Conservation (phyloP, 2,797 vertebrate species). For the Momotus momota region DNA sequence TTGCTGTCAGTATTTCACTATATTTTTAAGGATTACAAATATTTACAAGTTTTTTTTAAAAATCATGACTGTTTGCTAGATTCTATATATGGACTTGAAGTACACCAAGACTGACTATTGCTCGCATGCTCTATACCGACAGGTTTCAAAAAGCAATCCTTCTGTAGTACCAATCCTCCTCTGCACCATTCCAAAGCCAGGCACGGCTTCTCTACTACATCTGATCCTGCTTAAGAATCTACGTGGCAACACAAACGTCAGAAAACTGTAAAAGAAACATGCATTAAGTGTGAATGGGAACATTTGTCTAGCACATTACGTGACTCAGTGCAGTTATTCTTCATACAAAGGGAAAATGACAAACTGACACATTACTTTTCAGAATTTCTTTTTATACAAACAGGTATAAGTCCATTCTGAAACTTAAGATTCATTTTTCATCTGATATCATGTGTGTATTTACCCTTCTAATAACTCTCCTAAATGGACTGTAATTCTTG, state of each 20-base stretch:
- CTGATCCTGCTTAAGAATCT: not conserved
- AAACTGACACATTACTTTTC: slow-evolving; percentile 19
- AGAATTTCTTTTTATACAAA: not conserved
- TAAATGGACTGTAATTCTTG: not conserved
- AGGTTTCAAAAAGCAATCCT: not conserved
- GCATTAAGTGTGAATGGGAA: slow-evolving; percentile 48
- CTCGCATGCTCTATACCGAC: not conserved
- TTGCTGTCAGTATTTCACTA: not conserved
- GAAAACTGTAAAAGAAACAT: slow-evolving; percentile 5
- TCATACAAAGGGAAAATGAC: slow-evolving; percentile 40
- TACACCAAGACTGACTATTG: not conserved
- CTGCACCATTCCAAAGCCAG: not conserved
- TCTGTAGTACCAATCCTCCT: not conserved
- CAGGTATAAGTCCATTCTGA: not conserved
- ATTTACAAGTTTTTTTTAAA: not conserved
- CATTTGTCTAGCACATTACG: slow-evolving; percentile 22
- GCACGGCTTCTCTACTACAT: not conserved
- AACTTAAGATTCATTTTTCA: not conserved
- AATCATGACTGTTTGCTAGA: not conserved
- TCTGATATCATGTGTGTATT: not conserved
- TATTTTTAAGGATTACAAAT: not conserved
- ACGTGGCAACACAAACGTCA: slow-evolving; percentile 37
- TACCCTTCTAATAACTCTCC: not conserved
- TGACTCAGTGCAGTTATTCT: slow-evolving; percentile 45
- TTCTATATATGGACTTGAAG: not conserved